Base-by-base conservation (phyloP, 2,888 invertebrate species). In the Drosophila subquinaria region DNA sequence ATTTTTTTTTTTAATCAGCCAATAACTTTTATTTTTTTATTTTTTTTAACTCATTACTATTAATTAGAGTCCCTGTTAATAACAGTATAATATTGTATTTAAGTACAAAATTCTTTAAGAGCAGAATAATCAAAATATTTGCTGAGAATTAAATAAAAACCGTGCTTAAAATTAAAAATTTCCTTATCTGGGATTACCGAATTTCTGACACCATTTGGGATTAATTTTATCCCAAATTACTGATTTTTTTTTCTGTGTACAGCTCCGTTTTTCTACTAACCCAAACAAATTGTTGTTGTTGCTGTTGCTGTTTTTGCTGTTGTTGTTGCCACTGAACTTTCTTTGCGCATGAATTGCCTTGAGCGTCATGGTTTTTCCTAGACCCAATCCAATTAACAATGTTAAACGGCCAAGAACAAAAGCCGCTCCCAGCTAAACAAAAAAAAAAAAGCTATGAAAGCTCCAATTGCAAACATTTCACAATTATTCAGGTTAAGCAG, bases 401-500 rank as follows among this genome's bases (percentile, higher is more conserved):
- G 56, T 66, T 66, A 67, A 79, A 79, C 68, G 82, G 73, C 63
- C 60, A 42, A 53, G 42, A 59, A 70, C 74, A 73, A 79, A 69
- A 76, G 56, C 73, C 72, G 69, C 68, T 53, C 35, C 56, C 33
- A 47, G 47, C 45, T 47, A 36, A 56, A 63, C 5, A 61, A 52
- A 42, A 5, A n/a, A 27, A 35, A 36, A 10, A 43, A 61, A 69
- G 45, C 57, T 73, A 64, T 68, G 56, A 75, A 69, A 81, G 66
- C 63, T 56, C 72, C 66, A 60, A 81, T 71, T 79, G 69, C 79
- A 82, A 70, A 84, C 47, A 71, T 73, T 69, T 80, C 66, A 75
- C 63, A 86, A 85, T 81, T 83, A 84, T 90, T 79, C 81, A 91
- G 91, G 90, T 90, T 81, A 88, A 86, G 76, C 83, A 69, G 73